Evolutionary conservation across 1,140 invertebrate genomes (phyloP).

Genomic region (Drosophila santomea): DNA sequence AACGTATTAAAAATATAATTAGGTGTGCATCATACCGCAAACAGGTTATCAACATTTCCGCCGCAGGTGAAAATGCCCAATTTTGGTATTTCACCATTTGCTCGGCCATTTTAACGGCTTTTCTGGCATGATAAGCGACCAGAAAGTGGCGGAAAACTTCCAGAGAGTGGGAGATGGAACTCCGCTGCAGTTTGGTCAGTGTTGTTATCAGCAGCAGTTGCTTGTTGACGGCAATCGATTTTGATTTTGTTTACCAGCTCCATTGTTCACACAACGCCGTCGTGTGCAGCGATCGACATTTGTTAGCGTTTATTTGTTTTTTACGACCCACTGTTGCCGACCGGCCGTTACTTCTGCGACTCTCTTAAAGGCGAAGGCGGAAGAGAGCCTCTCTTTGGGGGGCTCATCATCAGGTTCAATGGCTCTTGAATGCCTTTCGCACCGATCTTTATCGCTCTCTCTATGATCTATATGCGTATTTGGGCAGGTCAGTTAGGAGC

Average conservation of each 20-base stretch:
- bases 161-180: background rate
- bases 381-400: slow-evolving; percentile 11
- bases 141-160: background rate
- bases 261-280: background rate
- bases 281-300: slow-evolving; percentile 14
- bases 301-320: slow-evolving; percentile 4
- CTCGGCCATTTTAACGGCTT: background rate
- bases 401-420: slow-evolving; percentile 35
- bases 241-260: slow-evolving; percentile 14
- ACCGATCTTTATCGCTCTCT: background rate
- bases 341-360: background rate
- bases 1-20: no score
- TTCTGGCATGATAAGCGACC: slow-evolving; percentile 8
- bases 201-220: slow-evolving; percentile 30
- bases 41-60: background rate
- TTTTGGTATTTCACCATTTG: slow-evolving; percentile 36
- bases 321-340: slow-evolving; percentile 33
- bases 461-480: slow-evolving; percentile 17
- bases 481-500: slow-evolving; percentile 46
- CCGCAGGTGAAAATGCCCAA: background rate
- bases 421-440: slow-evolving; percentile 9
- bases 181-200: background rate
- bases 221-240: slow-evolving; percentile 15
- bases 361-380: background rate
- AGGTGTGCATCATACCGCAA: no score